A percentile compares a stretch with the other conserved stretches of the same genome.
Evolutionary conservation across 2,113 vertebrate species (phyloP).

Genomic region (Apaloderma vittatum): DNA sequence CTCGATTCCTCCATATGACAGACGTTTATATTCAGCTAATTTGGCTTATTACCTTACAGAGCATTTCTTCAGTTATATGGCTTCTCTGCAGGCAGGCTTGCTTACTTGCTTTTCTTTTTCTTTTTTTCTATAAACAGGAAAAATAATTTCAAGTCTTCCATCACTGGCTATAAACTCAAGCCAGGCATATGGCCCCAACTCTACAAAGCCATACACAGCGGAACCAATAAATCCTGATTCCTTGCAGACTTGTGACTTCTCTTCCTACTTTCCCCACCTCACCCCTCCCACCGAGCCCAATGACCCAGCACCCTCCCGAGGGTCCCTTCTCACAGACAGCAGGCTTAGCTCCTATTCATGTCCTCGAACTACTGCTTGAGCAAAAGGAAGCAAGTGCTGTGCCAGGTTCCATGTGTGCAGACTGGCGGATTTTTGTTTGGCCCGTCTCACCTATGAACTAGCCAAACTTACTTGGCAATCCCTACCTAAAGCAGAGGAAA

Average conservation of each 20-base stretch:
- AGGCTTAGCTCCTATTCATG: constrained; percentile 36
- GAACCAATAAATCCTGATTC: constrained; percentile 59
- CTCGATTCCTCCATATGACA: background rate
- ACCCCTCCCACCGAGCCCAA: background rate
- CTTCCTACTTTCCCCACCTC: constrained; percentile 32
- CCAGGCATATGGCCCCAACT: background rate
- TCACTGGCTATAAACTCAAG: constrained; percentile 12
- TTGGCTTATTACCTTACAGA: background rate
- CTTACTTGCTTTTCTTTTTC: background rate
- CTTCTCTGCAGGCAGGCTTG: background rate
- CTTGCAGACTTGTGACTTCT: constrained; percentile 2
- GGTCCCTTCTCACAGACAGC: background rate
- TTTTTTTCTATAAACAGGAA: background rate
- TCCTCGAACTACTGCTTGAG: background rate
- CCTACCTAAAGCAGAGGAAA: constrained; percentile 26
- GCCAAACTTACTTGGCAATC: constrained; percentile 56
- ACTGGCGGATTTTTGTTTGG: constrained; percentile 1
- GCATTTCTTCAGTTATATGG: background rate
- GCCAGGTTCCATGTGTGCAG: constrained; percentile 33
- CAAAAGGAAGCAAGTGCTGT: background rate
- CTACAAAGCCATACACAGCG: background rate
- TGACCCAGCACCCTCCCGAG: background rate
- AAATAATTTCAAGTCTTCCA: constrained; percentile 37
- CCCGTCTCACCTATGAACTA: background rate
- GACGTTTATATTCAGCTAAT: background rate